Percentiles rank a stretch among this genome's conserved stretches.
These are phyloP conservation scores for Eumacrocentrus americanus DNA, from an alignment of 2,888 invertebrate genomes.

Conservation along the genomic window DNA sequence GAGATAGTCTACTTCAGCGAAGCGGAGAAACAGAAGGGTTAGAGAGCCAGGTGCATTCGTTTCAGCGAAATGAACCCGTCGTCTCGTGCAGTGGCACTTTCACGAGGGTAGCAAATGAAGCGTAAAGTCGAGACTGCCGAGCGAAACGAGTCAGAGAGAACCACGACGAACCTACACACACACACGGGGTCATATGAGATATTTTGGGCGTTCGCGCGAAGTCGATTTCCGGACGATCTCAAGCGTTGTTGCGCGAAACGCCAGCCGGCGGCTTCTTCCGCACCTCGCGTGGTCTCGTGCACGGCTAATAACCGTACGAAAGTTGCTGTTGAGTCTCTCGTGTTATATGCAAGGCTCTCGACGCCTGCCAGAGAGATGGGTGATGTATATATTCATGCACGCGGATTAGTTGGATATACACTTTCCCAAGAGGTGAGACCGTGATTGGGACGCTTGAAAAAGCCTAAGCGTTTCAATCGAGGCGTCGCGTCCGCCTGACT, in stretches of 20 bases:
- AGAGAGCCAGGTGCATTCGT: conserved; percentile 30
- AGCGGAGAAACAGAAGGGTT: neutral
- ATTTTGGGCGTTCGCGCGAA: conserved; percentile 6
- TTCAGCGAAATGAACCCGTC: conserved; percentile 24
- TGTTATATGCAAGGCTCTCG: conserved; percentile 12
- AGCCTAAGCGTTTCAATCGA: conserved; percentile 36
- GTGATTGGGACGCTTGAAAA: conserved; percentile 27
- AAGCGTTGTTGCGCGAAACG: neutral
- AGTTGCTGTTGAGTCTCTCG: conserved; percentile 15
- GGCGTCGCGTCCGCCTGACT: conserved; percentile 11
- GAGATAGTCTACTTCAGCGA: neutral
- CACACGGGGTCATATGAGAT: neutral
- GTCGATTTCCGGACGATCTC: conserved; percentile 25
- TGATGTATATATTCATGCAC: neutral
- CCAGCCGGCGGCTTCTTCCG: conserved; percentile 19
- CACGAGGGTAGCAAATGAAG: conserved; percentile 32
- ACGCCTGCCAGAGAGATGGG: neutral
- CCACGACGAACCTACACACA: neutral
- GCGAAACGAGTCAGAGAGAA: conserved; percentile 11
- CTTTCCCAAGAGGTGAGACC: neutral
- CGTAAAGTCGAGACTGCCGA: conserved; percentile 30
- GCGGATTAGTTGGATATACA: neutral
- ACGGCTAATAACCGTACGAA: conserved; percentile 33
- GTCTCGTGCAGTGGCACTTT: conserved; percentile 9
- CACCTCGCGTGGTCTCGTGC: conserved; percentile 19